These are phyloP conservation scores for Lutjanus erythropterus DNA, from an alignment of 2,113 vertebrate species.

Conservation along the genomic window DNA sequence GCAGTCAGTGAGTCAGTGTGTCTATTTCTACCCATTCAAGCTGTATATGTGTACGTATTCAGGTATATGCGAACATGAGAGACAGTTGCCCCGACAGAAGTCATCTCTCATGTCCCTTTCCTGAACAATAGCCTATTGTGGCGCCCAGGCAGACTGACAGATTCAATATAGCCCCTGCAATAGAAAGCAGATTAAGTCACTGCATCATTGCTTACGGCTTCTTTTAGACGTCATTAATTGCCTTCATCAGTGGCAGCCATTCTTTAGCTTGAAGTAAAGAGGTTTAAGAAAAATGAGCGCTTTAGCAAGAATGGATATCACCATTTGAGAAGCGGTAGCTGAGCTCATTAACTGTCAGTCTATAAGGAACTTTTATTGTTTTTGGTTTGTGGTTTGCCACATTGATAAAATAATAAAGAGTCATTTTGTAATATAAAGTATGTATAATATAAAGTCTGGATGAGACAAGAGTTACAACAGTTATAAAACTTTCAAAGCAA, in stretches of 20 bases:
- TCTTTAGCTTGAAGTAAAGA: constrained; percentile 58
- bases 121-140: constrained; percentile 71
- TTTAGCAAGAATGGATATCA: constrained; percentile 27
- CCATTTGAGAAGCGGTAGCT: not conserved
- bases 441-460: too few relatives aligned
- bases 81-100: constrained; percentile 43
- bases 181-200: constrained; percentile 73
- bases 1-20: constrained; percentile 3
- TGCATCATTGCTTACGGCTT: constrained; percentile 71
- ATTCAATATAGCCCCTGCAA: constrained; percentile 64
- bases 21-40: not conserved
- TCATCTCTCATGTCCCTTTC: constrained; percentile 62
- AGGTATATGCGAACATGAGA: constrained; percentile 37
- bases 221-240: constrained; percentile 73
- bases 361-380: constrained; percentile 18
- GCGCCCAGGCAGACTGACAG: constrained; percentile 63
- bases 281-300: constrained; percentile 57
- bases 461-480: not conserved
- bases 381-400: not conserved
- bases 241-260: constrained; percentile 64
- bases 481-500: constrained; percentile 26
- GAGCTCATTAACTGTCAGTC: constrained; percentile 28
- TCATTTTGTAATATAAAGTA: not conserved
- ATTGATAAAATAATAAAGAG: not conserved
- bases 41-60: constrained; percentile 14